Conservation (phyloP, 35 echinoderm and acorn worm species). For the Apostichopus japonicus region DNA sequence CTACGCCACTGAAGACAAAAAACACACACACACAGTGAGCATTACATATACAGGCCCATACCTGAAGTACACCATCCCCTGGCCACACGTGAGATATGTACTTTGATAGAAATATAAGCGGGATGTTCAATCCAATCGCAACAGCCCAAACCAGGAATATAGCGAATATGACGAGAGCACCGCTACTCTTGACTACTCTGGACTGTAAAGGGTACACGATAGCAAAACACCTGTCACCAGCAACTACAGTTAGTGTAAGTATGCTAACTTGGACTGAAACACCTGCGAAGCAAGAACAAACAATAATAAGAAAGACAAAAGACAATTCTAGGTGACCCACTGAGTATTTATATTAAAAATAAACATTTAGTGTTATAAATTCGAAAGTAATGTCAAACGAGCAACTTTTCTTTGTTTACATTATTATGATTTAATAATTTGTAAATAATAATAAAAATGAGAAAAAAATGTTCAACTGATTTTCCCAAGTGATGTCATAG, state of each 20-base stretch:
- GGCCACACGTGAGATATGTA: conserved; percentile 51
- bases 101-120: conserved; percentile 33
- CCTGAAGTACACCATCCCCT: conserved; percentile 52
- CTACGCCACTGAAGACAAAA: too few species aligned
- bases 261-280: conserved; percentile 95
- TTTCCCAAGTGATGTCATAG: too few species aligned
- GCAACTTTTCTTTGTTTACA: too few species aligned
- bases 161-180: conserved; percentile 51
- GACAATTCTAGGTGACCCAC: too few species aligned
- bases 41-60: background rate
- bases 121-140: conserved; percentile 77
- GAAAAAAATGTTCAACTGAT: too few species aligned
- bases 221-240: conserved; percentile 90
- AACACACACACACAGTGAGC: too few species aligned
- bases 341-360: too few species aligned
- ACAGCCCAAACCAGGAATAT: conserved; percentile 71
- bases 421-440: too few species aligned
- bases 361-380: too few species aligned
- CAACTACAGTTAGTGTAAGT: conserved; percentile 82
- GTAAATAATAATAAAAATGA: too few species aligned
- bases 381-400: too few species aligned
- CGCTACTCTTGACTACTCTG: conserved; percentile 86
- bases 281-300: conserved; percentile 48
- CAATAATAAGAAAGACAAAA: too few species aligned
- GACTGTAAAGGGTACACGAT: conserved; percentile 92